phyloP scores from a whole-genome alignment of 2,888 invertebrate species.

The Sceliomorpha sp. region DNA sequence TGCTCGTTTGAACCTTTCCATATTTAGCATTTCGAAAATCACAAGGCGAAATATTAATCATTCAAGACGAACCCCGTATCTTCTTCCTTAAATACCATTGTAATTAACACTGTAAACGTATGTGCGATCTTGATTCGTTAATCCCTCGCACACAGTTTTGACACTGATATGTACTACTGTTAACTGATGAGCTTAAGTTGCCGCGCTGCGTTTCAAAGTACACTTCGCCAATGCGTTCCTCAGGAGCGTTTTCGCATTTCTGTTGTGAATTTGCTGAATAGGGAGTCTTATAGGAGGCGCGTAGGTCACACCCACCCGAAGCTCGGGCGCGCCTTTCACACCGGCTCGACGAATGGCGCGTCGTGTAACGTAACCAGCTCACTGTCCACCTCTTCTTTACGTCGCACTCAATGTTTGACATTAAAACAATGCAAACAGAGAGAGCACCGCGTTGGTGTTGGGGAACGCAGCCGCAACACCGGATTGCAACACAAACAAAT shows the following conservation, averaged over 20 bases:
- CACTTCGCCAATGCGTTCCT: no score
- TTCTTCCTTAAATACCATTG: no score
- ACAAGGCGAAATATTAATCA: neutral
- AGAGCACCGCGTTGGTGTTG: conserved; percentile 44
- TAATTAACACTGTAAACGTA: no score
- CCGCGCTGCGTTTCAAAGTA: conserved; percentile 23
- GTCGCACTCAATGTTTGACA: conserved; percentile 76
- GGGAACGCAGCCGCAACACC: conserved; percentile 74
- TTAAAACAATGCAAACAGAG: conserved; percentile 75
- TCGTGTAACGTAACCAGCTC: neutral
- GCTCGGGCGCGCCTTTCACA: conserved; percentile 44
- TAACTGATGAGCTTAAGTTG: neutral
- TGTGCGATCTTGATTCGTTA: no score
- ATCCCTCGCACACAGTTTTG: no score
- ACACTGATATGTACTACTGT: neutral
- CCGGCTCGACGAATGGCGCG: conserved; percentile 5
- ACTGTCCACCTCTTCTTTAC: conserved; percentile 58
- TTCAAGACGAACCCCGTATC: no score
- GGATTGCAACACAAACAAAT: conserved; percentile 70
- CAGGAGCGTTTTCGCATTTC: conserved; percentile 61
- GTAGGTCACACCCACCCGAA: conserved; percentile 48
- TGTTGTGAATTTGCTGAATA: conserved; percentile 44
- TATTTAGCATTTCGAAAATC: conserved; percentile 81
- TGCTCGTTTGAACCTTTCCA: conserved; percentile 80
- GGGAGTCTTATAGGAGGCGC: conserved; percentile 7